Percentiles rank a stretch among this genome's conserved stretches.
These are phyloP conservation scores for Leuciscus idus DNA, from an alignment of 2,113 vertebrate genomes.

Conservation along the genomic window DNA sequence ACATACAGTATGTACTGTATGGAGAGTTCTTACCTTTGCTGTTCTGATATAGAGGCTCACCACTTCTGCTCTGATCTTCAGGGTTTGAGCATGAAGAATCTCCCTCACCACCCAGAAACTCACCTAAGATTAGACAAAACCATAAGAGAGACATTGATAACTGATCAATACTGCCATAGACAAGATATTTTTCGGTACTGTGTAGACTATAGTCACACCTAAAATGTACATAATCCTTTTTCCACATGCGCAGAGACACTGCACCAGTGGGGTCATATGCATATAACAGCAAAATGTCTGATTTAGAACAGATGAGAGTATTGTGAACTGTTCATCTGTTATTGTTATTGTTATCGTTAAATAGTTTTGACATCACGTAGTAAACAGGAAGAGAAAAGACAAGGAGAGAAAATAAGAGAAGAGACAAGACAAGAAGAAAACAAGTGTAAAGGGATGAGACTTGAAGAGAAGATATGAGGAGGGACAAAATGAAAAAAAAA, in stretches of 20 bases:
- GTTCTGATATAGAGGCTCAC: slow-evolving; percentile 98
- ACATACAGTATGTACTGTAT: background rate
- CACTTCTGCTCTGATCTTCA: slow-evolving; percentile 98
- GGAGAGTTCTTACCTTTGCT: slow-evolving; percentile 86
- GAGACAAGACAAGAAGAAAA: background rate
- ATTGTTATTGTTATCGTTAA: background rate
- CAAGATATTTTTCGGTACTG: background rate
- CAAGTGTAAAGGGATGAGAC: background rate
- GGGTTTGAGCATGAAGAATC: slow-evolving; percentile 95
- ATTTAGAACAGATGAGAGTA: background rate
- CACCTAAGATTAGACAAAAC: slow-evolving; percentile 75
- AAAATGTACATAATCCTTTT: background rate
- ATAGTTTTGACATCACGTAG: background rate
- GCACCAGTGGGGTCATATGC: background rate
- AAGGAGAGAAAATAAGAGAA: background rate
- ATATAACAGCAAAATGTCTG: background rate
- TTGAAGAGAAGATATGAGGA: background rate
- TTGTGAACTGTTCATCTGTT: background rate
- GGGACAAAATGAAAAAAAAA: background rate
- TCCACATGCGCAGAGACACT: background rate
- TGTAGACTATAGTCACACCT: background rate
- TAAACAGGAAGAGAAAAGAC: background rate
- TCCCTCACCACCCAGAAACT: slow-evolving; percentile 99
- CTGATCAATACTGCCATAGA: background rate
- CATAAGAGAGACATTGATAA: background rate